Evolutionary conservation across 2,888 invertebrate species (phyloP), one percentile per base, ranked within the genome.

Genomic region (Exocentrus adspersus): DNA sequence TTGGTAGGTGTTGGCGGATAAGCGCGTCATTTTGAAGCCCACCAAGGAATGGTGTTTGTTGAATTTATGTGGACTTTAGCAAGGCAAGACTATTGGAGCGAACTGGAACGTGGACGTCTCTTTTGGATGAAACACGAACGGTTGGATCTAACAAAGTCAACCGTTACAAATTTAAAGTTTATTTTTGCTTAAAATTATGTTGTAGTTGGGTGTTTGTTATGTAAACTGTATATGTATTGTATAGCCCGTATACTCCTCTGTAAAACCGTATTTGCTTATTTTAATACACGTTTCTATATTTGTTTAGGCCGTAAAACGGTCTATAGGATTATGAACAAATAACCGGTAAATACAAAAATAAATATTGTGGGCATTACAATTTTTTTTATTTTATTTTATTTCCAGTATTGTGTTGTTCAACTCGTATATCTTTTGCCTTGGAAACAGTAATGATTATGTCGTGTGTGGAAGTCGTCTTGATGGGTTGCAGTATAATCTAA

Each of bases 401-500:
- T n/a, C n/a, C n/a, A n/a, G n/a, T n/a, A n/a, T n/a, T n/a, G n/a
- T n/a, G n/a, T n/a, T 24, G 7, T 24, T 24, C 7, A 3, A 24
- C 3, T 24, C 7, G 24, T 24, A 24, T 7, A 24, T 24, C 7
- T 5, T 24, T 7, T 7, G 7, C 37, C 37, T 37, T 37, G 37
- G 14, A 37, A 37, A 12, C n/a, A 2, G 28, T 17, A 50, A 16
- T 10, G 2, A 12, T 43, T 28, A 56, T 45, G 43, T 56, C 45
- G 19, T 28, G 28, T 17, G n/a, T 19, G 10, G 1, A 46, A 57
- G 30, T 45, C 12, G 46, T 24, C 32, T 57, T 57, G 57, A 57
- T 57, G 30, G 19, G 16, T 57, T 32, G 17, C 57, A 46, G 37
- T n/a, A 24, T 54, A 54, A 54, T 17, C 46, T 12, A 57, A 46